A percentile compares a stretch with the other conserved stretches of the same genome.
These are phyloP conservation scores for Silurus glanis DNA, from an alignment of 2,113 vertebrate genomes.

Conservation along the genomic window DNA sequence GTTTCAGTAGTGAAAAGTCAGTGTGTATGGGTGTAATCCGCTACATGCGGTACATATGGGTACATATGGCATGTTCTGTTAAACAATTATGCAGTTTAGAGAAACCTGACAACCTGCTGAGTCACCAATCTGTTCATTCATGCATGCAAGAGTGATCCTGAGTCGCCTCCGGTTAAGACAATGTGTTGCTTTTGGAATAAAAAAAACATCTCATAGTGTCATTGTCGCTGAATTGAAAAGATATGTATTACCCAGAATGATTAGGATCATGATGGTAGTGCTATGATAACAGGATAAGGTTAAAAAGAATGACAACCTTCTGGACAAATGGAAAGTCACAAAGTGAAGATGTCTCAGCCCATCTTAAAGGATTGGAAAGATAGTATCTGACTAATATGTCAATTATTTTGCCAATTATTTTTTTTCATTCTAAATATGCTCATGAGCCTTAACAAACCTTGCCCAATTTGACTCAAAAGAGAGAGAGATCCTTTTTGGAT, in stretches of 20 bases:
- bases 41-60: constrained; percentile 6
- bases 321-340: neutral
- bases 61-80: constrained; percentile 5
- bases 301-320: neutral
- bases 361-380: neutral
- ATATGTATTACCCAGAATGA: neutral
- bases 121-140: constrained; percentile 27
- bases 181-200: neutral
- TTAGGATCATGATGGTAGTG: neutral
- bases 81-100: constrained; percentile 6
- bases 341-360: neutral
- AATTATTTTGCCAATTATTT: neutral
- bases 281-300: neutral
- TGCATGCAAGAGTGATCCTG: constrained; percentile 17
- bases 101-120: constrained; percentile 20
- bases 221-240: neutral
- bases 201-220: constrained; percentile 8
- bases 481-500: neutral
- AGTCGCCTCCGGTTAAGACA: constrained; percentile 2
- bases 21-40: neutral
- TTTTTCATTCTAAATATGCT: neutral
- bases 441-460: neutral
- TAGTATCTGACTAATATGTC: neutral
- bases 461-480: neutral
- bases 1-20: neutral